phyloP scores from a whole-genome alignment of 2,113 vertebrate genomes.

The Cyprinodon variegatus region DNA sequence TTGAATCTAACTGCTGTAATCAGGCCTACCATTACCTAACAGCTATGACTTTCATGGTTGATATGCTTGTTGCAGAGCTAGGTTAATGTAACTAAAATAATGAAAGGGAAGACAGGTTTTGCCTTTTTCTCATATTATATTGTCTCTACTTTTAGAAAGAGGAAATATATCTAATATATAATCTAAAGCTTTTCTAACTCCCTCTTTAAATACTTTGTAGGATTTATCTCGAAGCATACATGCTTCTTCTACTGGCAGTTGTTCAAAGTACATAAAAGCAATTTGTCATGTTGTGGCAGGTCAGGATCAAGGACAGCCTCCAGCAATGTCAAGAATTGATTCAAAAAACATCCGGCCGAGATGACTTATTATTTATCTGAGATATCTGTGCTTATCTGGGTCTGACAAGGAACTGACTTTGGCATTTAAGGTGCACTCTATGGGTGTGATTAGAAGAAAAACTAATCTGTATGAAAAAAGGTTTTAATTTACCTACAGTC shows the following conservation, averaged over 20 bases:
- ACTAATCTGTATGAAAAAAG: not conserved
- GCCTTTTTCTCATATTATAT: not conserved
- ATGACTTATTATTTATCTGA: not conserved
- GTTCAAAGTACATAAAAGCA: not conserved
- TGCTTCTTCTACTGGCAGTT: not conserved
- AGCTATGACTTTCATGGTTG: not conserved
- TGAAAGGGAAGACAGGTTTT: not conserved
- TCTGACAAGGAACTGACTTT: not conserved
- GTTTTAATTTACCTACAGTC: not conserved
- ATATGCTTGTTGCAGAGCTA: not conserved
- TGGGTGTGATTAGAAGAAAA: not conserved
- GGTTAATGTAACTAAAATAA: not conserved
- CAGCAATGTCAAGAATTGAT: not conserved
- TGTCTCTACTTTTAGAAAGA: not conserved
- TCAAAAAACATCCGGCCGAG: not conserved
- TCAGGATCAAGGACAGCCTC: not conserved
- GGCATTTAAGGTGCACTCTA: not conserved
- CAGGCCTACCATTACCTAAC: no score
- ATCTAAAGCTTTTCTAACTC: not conserved
- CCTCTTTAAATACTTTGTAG: not conserved
- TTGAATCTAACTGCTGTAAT: not conserved
- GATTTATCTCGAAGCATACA: not conserved
- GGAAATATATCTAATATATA: not conserved
- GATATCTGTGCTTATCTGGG: not conserved
- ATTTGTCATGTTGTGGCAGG: not conserved